These are phyloP conservation scores for Amiota mariae DNA, from an alignment of 2,888 invertebrate species.

Conservation along the genomic window DNA sequence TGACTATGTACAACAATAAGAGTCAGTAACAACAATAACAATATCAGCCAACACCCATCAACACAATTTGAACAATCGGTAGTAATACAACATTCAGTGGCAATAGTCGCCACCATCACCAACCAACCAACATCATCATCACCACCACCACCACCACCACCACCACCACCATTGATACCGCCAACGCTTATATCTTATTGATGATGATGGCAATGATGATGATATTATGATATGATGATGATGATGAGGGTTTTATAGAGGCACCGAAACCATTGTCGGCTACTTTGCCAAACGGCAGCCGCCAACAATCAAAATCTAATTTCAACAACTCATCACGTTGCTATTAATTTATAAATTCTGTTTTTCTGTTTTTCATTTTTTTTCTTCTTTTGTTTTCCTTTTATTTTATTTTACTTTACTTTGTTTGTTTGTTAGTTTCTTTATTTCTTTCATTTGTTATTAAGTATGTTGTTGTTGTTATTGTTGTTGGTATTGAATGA, in stretches of 20 bases:
- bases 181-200: constrained; percentile 46
- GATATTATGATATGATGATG: neutral
- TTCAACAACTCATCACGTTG: constrained; percentile 67
- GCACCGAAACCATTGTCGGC: neutral
- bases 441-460: neutral
- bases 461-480: constrained; percentile 32
- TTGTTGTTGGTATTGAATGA: neutral
- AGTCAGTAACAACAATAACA: no score
- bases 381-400: neutral
- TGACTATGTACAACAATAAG: no score
- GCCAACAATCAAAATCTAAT: constrained; percentile 50
- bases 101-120: no score
- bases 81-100: no score
- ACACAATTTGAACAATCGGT: no score
- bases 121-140: neutral
- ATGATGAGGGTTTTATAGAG: no score
- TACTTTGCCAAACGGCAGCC: constrained; percentile 14
- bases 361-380: neutral
- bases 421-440: constrained; percentile 18
- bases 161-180: constrained; percentile 9
- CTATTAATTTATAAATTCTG: constrained; percentile 60
- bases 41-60: no score
- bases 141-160: neutral
- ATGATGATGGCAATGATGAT: constrained; percentile 49
- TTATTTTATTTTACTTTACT: neutral